Conservation (phyloP, 2,797 vertebrate species). For the Phoeniculus purpureus region DNA sequence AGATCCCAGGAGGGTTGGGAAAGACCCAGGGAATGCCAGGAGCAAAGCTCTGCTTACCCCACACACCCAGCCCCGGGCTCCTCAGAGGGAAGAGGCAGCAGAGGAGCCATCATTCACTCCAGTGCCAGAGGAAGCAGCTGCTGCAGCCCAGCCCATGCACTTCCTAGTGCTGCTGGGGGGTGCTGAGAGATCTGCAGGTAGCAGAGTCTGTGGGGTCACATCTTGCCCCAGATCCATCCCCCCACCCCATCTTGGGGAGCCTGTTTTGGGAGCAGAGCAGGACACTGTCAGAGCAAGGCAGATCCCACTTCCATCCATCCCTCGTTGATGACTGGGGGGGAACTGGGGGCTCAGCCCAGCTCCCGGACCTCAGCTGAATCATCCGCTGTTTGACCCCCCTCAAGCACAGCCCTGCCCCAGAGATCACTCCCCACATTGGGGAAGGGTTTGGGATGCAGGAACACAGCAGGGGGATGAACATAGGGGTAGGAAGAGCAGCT, state of each 20-base stretch:
- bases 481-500: background rate
- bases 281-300: background rate
- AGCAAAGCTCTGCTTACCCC: background rate
- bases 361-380: background rate
- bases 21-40: fast-evolving
- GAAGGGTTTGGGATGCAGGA: background rate
- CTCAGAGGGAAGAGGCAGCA: background rate
- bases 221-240: background rate
- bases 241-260: background rate
- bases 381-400: no score
- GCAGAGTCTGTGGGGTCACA: background rate
- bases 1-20: background rate
- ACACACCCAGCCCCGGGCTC: fast-evolving
- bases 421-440: fast-evolving
- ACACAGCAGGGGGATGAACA: fast-evolving
- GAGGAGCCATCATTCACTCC: fast-evolving
- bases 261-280: fast-evolving
- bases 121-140: constrained; percentile 30
- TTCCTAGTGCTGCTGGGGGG: background rate
- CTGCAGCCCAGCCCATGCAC: background rate
- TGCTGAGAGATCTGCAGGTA: background rate
- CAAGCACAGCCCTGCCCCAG: background rate
- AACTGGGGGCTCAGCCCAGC: background rate
- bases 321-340: fast-evolving
- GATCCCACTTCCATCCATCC: background rate